phyloP scores from a whole-genome alignment of 2,113 vertebrate genomes.

The Pyxicephalus adspersus region DNA sequence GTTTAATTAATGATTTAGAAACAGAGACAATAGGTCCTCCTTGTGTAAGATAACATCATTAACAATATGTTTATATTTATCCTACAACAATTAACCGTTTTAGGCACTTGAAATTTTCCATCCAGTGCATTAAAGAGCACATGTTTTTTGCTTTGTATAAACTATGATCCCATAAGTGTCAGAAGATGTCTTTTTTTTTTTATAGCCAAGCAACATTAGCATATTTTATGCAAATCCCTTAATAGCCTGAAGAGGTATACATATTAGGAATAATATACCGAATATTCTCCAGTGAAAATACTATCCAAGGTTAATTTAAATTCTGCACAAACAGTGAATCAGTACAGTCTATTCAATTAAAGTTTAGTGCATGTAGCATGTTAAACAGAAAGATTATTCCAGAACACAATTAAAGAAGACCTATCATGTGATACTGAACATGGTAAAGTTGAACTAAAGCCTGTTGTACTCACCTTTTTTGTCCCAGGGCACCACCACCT shows the following conservation, averaged over 20 bases:
- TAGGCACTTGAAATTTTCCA: background rate
- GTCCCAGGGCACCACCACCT: no score
- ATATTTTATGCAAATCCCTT: conserved; percentile 41
- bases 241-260: conserved; percentile 30
- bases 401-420: conserved; percentile 20
- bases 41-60: no score
- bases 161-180: background rate
- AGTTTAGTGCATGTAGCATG: background rate
- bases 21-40: no score
- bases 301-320: background rate
- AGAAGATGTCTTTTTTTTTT: conserved; percentile 2
- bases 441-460: no score
- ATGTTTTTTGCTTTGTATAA: background rate
- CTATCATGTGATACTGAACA: background rate
- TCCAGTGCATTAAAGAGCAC: background rate
- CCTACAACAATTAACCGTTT: background rate
- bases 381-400: conserved; percentile 7
- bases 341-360: conserved; percentile 15
- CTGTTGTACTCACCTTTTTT: no score
- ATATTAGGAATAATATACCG: conserved; percentile 22
- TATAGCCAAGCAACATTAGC: conserved; percentile 29
- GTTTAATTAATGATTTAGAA: no score
- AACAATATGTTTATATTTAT: background rate
- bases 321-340: conserved; percentile 13
- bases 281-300: background rate